phyloP scores from a whole-genome alignment of 2,113 vertebrate species.

The Arenaria interpres region DNA sequence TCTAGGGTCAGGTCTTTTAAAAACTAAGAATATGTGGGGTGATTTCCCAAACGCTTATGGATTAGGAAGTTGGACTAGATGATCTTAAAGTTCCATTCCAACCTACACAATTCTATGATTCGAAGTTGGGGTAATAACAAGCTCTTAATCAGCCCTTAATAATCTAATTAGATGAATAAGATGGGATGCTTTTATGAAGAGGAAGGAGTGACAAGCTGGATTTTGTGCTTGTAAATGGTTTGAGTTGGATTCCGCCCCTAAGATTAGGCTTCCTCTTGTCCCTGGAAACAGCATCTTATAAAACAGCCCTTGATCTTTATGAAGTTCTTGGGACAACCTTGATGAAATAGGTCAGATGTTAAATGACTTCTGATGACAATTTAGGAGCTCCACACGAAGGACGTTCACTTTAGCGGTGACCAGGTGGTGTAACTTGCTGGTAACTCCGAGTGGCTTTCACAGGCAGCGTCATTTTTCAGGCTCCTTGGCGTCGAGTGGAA shows the following conservation, averaged over 20 bases:
- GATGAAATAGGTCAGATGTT: neutral
- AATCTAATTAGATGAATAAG: neutral
- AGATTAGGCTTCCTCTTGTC: neutral
- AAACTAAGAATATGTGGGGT: accelerated
- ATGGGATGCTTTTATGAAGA: neutral
- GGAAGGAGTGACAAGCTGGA: neutral
- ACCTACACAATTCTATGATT: too few relatives aligned
- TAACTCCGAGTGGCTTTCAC: neutral
- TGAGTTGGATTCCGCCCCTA: neutral
- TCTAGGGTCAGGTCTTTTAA: neutral
- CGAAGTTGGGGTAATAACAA: neutral
- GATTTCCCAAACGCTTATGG: neutral
- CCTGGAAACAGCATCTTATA: neutral
- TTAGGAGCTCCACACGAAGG: neutral
- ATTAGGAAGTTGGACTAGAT: too few relatives aligned
- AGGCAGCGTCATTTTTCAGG: accelerated
- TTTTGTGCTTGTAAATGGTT: neutral
- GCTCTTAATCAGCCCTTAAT: neutral
- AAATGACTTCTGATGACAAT: neutral
- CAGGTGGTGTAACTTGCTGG: neutral
- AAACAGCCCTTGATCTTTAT: neutral
- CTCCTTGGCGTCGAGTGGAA: neutral
- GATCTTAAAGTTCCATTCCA: too few relatives aligned
- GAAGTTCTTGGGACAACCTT: neutral
- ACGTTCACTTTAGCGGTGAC: neutral